Conservation (phyloP, 2,797 vertebrate genomes). For the Tauraco hartlaubi region DNA sequence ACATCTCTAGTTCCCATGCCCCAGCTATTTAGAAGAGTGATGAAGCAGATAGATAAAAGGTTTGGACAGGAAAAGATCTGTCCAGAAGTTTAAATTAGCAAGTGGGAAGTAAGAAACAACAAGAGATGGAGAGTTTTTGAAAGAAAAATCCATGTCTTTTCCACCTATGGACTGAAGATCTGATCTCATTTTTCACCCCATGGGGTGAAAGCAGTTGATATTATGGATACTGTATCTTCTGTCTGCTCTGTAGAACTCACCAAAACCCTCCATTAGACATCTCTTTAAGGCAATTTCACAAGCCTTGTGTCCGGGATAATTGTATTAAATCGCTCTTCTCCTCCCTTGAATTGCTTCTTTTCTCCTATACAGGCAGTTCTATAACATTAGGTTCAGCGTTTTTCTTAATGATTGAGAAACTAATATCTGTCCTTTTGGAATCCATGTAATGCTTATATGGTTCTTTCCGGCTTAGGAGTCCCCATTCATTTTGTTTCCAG, state of each 20-base stretch:
- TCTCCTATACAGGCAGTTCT: not conserved
- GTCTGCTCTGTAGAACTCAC: not conserved
- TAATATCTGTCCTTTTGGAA: not conserved
- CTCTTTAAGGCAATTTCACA: not conserved
- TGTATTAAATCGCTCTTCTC: not conserved
- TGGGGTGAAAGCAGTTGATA: not conserved
- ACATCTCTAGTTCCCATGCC: not conserved
- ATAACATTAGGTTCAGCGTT: not conserved
- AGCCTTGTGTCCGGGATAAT: not conserved
- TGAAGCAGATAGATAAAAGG: not conserved
- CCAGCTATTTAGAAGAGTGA: not conserved
- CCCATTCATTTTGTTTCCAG: not conserved
- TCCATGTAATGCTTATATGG: not conserved
- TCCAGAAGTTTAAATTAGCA: not conserved
- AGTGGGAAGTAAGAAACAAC: not conserved
- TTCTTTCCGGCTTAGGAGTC: not conserved
- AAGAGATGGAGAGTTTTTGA: not conserved
- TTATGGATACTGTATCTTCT: not conserved
- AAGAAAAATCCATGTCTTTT: not conserved
- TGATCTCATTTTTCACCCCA: not conserved
- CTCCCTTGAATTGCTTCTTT: not conserved
- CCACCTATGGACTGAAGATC: not conserved
- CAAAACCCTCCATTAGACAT: not conserved
- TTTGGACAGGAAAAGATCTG: not conserved
- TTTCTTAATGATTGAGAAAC: not conserved